Percentiles rank a stretch among this genome's conserved stretches.
Evolutionary conservation across 2,888 invertebrate genomes (phyloP).

Genomic region (Anaspis maculata): DNA sequence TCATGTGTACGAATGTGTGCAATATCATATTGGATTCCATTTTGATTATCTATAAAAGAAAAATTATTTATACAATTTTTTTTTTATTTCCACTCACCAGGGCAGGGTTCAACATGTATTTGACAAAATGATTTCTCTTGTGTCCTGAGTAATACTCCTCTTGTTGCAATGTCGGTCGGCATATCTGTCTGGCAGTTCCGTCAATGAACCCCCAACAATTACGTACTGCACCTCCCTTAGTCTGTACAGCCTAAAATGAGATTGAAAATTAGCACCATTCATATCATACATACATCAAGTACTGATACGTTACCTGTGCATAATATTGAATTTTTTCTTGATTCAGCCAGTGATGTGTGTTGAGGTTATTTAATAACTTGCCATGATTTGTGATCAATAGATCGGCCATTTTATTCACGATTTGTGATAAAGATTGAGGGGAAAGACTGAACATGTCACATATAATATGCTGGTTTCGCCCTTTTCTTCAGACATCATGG

Average conservation of each 20-base stretch:
- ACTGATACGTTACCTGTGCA: neutral
- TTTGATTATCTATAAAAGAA: no score
- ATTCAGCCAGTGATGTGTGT: no score
- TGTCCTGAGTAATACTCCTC: slow-evolving; percentile 18
- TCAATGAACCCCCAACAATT: slow-evolving; percentile 19
- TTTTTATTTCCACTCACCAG: no score
- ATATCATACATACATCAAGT: no score
- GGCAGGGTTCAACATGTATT: no score
- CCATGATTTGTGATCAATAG: neutral
- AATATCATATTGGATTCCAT: no score
- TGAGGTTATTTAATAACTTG: neutral
- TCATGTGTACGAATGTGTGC: no score
- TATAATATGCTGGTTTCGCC: no score
- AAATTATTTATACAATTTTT: no score
- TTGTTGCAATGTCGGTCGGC: slow-evolving; percentile 13
- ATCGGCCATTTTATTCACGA: neutral
- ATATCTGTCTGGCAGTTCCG: slow-evolving; percentile 17
- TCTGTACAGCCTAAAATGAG: slow-evolving; percentile 5
- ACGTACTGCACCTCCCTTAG: slow-evolving; percentile 11
- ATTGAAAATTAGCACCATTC: no score
- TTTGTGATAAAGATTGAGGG: neutral
- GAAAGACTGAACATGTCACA: neutral
- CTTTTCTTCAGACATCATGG: no score
- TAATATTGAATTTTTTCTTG: neutral
- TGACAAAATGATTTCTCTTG: slow-evolving; percentile 17